phyloP scores from a whole-genome alignment of 2,888 invertebrate genomes.

The Balanococcus diminutus region DNA sequence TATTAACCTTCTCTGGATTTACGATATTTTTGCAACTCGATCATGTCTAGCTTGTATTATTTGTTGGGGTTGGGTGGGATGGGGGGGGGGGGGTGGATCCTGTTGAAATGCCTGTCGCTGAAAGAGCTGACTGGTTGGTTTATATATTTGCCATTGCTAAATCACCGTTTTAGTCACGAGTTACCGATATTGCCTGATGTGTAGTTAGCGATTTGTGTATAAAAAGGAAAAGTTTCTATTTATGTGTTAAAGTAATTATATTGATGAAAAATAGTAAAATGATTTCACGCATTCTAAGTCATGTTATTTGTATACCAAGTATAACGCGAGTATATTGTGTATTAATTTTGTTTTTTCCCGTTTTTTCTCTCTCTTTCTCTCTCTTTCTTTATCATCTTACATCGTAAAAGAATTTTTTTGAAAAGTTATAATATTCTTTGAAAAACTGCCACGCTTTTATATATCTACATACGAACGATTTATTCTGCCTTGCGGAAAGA shows the following conservation, averaged over 20 bases:
- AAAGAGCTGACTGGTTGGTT: conserved; percentile 21
- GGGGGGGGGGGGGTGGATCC: background rate
- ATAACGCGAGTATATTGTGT: conserved; percentile 26
- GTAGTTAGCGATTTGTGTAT: conserved; percentile 38
- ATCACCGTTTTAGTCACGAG: conserved; percentile 54
- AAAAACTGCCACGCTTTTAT: conserved; percentile 6
- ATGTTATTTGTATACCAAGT: conserved; percentile 35
- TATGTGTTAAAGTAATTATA: background rate
- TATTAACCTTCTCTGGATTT: no score
- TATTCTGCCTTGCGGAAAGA: background rate
- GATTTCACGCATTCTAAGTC: conserved; percentile 48
- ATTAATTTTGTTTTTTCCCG: background rate
- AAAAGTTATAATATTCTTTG: no score
- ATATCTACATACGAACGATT: no score
- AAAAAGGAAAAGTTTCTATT: conserved; percentile 9
- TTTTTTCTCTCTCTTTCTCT: background rate
- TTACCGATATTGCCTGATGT: conserved; percentile 50
- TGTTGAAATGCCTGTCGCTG: background rate
- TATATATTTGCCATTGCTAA: conserved; percentile 53
- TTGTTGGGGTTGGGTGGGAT: no score
- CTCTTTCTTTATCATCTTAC: background rate
- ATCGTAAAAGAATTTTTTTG: background rate
- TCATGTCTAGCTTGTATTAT: background rate
- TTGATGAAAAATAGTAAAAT: conserved; percentile 41
- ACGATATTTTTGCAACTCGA: no score